Conservation (phyloP, 2,888 invertebrate species). For the Isoperla grammatica region DNA sequence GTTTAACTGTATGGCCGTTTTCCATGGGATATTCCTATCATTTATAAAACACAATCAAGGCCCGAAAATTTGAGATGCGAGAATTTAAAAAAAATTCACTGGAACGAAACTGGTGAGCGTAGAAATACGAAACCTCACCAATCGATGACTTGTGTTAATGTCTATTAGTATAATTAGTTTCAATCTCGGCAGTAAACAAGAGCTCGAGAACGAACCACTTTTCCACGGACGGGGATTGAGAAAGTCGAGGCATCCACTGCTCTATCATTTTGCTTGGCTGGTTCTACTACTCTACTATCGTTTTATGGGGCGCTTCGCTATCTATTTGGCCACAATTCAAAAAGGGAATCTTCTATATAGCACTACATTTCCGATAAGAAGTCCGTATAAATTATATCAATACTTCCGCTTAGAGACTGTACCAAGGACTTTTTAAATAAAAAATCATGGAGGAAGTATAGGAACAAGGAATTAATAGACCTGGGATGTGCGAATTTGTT, state of each 20-base stretch:
- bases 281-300: background rate
- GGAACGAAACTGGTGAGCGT: background rate
- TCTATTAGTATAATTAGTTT: background rate
- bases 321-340: conserved; percentile 12
- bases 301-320: conserved; percentile 1
- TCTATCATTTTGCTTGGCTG: background rate
- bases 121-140: background rate
- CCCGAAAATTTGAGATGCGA: background rate
- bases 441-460: background rate
- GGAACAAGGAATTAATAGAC: background rate
- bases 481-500: too few relatives aligned
- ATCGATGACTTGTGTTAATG: background rate
- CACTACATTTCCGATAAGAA: conserved; percentile 13
- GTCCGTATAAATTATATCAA: background rate
- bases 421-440: too few relatives aligned
- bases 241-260: background rate
- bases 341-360: conserved; percentile 5
- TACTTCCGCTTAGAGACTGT: too few relatives aligned
- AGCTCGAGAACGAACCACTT: too few relatives aligned
- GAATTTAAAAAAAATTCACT: background rate
- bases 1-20: conserved; percentile 43
- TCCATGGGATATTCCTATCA: conserved; percentile 26
- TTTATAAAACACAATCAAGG: background rate
- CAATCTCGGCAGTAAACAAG: too few relatives aligned
- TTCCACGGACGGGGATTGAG: too few relatives aligned